A percentile compares a stretch with the other conserved stretches of the same genome.
These are phyloP conservation scores for Lasioglossum figueresi DNA, from an alignment of 2,888 invertebrate species.

Conservation along the genomic window DNA sequence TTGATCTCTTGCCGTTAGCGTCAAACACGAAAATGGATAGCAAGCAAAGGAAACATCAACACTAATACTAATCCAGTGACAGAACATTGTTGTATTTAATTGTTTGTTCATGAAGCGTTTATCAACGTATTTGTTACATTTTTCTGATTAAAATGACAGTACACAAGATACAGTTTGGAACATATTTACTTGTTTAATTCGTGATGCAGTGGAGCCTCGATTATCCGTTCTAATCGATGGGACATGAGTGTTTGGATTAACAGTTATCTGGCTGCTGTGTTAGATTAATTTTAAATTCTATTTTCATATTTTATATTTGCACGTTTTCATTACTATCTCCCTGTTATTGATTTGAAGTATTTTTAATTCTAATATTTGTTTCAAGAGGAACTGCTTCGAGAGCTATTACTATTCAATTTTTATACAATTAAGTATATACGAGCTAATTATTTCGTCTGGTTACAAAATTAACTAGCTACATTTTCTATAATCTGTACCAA, in stretches of 20 bases:
- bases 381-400: neutral
- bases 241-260: neutral
- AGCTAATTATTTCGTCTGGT: neutral
- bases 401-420: neutral
- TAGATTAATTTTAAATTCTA: neutral
- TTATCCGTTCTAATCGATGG: neutral
- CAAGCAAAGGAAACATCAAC: neutral
- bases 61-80: neutral
- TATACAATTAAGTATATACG: neutral
- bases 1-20: constrained; percentile 1
- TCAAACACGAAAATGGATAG: neutral
- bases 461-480: neutral
- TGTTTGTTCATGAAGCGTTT: neutral
- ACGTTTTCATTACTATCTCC: neutral
- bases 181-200: neutral
- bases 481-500: neutral
- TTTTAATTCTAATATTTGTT: neutral
- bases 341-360: neutral
- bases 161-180: neutral
- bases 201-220: neutral
- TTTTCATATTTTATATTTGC: neutral
- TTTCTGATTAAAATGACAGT: neutral
- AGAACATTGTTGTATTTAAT: neutral
- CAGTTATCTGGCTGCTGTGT: neutral
- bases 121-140: neutral